Percentiles rank a stretch among this genome's conserved stretches.
These are phyloP conservation scores for Hirtodrosophila alboralis DNA, from an alignment of 2,888 invertebrate genomes.

Conservation along the genomic window DNA sequence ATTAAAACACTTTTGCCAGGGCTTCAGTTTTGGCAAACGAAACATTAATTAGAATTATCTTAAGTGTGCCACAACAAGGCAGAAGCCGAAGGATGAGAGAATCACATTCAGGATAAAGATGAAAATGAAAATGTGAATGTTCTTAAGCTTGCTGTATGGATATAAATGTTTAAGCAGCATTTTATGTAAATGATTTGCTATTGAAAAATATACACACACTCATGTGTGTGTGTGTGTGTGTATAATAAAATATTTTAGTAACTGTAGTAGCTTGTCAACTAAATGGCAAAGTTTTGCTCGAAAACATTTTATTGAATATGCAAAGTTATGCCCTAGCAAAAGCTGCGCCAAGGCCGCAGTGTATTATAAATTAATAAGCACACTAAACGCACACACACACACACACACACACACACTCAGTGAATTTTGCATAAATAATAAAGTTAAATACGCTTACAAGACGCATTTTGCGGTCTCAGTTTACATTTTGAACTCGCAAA, in stretches of 20 bases:
- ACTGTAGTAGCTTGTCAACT: conserved; percentile 25
- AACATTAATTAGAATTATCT: conserved; percentile 66
- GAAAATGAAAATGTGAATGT: not conserved
- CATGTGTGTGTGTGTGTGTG: conserved; percentile 1
- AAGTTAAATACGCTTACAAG: conserved; percentile 79
- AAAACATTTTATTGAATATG: conserved; percentile 60
- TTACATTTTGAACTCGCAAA: conserved; percentile 50
- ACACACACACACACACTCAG: conserved; percentile 10
- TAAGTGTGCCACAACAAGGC: conserved; percentile 43
- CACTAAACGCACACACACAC: conserved; percentile 46
- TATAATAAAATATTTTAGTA: conserved; percentile 27
- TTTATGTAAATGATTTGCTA: conserved; percentile 56
- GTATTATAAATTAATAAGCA: conserved; percentile 80
- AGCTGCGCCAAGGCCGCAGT: conserved; percentile 71
- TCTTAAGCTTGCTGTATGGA: not conserved
- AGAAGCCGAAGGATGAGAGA: not conserved
- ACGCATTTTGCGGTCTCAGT: conserved; percentile 65
- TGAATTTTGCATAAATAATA: conserved; percentile 72
- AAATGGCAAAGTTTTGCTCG: conserved; percentile 58
- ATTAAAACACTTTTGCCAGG: conserved; percentile 9
- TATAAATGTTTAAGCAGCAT: conserved; percentile 56
- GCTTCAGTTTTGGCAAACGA: conserved; percentile 20
- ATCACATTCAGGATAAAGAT: no score
- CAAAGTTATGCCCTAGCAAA: conserved; percentile 49
- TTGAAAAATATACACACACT: conserved; percentile 7